Evolutionary conservation across 1,140 invertebrate species (phyloP).

Genomic region (Papilio machaon): DNA sequence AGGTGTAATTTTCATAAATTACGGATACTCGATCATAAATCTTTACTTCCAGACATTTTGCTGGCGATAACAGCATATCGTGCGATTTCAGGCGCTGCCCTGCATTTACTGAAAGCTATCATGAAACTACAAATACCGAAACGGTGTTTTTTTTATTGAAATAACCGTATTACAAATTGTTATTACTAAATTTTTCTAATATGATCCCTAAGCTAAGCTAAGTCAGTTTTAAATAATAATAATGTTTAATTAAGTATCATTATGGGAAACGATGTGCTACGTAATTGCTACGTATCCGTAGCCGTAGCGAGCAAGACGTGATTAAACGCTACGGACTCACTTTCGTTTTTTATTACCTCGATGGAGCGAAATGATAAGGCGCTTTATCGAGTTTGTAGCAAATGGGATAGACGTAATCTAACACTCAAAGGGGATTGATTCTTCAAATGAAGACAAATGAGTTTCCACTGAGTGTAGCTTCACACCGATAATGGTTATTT

Average conservation of each 20-base stretch:
- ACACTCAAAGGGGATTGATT: constrained; percentile 33
- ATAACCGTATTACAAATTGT: no score
- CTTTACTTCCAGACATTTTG: constrained; percentile 15
- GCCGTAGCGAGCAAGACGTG: constrained; percentile 10
- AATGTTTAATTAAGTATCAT: not conserved
- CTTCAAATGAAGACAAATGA: constrained; percentile 32
- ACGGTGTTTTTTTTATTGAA: not conserved
- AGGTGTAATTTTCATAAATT: constrained; percentile 14
- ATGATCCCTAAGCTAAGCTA: not conserved
- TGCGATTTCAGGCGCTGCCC: not conserved
- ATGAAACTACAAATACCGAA: not conserved
- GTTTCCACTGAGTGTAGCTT: not conserved
- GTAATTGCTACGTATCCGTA: constrained; percentile 22
- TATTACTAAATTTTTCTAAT: no score
- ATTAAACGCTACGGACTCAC: constrained; percentile 24
- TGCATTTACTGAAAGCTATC: not conserved
- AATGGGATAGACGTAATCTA: constrained; percentile 35
- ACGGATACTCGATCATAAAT: constrained; percentile 9
- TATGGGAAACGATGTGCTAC: not conserved
- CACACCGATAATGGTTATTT: constrained; percentile 10
- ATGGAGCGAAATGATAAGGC: constrained; percentile 24
- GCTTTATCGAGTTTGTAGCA: constrained; percentile 29
- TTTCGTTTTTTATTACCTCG: constrained; percentile 23
- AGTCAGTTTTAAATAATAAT: not conserved
- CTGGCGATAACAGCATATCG: not conserved